Percentiles rank a stretch among this genome's conserved stretches.
Conservation (phyloP, 2,797 vertebrate genomes). For the Channallabes apus region DNA sequence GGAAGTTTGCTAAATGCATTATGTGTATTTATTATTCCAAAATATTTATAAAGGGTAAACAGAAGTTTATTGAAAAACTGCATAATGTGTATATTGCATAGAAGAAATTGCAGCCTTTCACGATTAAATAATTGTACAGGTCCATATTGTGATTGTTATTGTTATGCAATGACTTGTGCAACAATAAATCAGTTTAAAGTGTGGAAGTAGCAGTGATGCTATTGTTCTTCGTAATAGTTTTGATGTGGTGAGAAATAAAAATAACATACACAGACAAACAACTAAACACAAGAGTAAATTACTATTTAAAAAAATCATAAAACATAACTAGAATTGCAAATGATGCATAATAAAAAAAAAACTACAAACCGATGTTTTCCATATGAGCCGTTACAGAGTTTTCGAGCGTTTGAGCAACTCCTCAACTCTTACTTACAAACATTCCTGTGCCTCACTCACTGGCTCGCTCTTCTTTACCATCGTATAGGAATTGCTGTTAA, state of each 20-base stretch:
- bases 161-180: no score
- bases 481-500: constrained; percentile 23
- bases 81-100: no score
- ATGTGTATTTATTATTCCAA: no score
- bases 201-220: background rate
- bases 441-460: background rate
- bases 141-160: no score
- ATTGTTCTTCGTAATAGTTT: background rate
- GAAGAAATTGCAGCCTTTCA: no score
- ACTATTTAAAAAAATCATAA: background rate
- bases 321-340: background rate
- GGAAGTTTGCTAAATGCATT: no score
- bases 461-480: constrained; percentile 8
- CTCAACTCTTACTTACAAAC: constrained; percentile 15
- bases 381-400: background rate
- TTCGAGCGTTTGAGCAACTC: background rate
- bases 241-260: background rate
- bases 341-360: background rate
- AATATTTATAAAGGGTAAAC: no score
- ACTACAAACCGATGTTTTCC: background rate
- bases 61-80: no score
- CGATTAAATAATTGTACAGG: no score
- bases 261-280: background rate
- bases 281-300: background rate
- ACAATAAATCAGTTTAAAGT: background rate